A percentile compares a stretch with the other conserved stretches of the same genome.
These are phyloP conservation scores for Endomychus coccineus DNA, from an alignment of 2,888 invertebrate genomes.

Conservation along the genomic window DNA sequence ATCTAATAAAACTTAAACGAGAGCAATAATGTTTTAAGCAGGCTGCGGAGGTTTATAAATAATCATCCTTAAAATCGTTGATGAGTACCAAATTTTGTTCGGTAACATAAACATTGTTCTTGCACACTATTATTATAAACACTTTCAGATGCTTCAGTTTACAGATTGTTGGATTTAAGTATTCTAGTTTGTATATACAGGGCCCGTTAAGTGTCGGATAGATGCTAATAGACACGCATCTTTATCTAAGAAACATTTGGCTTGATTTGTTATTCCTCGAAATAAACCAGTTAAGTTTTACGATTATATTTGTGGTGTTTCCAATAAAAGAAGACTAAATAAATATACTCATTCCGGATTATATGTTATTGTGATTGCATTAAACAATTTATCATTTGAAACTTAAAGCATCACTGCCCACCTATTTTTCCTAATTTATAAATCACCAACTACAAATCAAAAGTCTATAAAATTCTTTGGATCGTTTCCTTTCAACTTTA, in stretches of 20 bases:
- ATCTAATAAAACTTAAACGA: conserved; percentile 17
- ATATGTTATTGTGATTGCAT: too few relatives aligned
- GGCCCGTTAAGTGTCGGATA: conserved; percentile 38
- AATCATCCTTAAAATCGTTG: conserved; percentile 37
- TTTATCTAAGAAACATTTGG: conserved; percentile 37
- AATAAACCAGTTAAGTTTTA: conserved; percentile 24
- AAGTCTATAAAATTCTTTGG: too few relatives aligned
- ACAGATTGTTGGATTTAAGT: conserved; percentile 39
- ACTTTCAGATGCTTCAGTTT: conserved; percentile 39
- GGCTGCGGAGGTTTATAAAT: conserved; percentile 37
- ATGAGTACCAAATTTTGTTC: conserved; percentile 40
- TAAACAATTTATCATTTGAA: too few relatives aligned
- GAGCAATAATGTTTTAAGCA: conserved; percentile 34
- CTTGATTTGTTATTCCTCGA: conserved; percentile 25
- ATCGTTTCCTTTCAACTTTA: too few relatives aligned
- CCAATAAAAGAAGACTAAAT: conserved; percentile 24
- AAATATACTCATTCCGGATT: conserved; percentile 23
- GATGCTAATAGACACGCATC: conserved; percentile 40
- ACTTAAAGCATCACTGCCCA: too few relatives aligned
- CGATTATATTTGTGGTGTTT: conserved; percentile 21
- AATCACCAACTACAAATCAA: too few relatives aligned
- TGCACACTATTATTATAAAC: conserved; percentile 37
- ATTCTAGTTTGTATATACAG: conserved; percentile 41
- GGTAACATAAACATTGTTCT: conserved; percentile 34
- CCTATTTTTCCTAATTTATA: too few relatives aligned